phyloP scores from a whole-genome alignment of 2,113 vertebrate species.

The Australoheros scitulus region DNA sequence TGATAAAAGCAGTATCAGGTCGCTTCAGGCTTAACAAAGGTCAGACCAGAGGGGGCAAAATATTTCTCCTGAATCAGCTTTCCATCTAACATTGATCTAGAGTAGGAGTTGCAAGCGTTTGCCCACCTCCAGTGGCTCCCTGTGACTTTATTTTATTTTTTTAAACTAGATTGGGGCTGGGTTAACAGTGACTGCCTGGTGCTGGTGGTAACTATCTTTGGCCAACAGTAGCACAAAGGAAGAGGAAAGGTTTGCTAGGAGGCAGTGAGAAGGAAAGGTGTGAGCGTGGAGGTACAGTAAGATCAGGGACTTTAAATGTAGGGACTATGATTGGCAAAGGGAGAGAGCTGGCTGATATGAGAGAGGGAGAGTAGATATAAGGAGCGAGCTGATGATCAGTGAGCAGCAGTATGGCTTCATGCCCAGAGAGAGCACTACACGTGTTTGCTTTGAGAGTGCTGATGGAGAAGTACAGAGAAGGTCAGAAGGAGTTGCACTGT shows the following conservation, averaged over 20 bases:
- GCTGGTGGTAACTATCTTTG: too few species aligned
- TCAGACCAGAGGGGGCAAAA: background rate
- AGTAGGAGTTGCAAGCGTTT: background rate
- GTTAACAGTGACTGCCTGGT: too few species aligned
- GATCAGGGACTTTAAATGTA: background rate
- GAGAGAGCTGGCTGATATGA: background rate
- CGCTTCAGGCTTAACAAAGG: background rate
- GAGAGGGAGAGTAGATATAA: too few species aligned
- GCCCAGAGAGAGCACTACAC: background rate
- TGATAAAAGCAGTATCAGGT: background rate
- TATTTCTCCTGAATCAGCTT: background rate
- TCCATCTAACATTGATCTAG: background rate
- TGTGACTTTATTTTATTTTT: background rate
- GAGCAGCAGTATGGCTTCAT: background rate
- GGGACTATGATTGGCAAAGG: background rate
- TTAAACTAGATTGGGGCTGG: background rate
- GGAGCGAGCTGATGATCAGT: too few species aligned
- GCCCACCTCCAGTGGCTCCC: background rate
- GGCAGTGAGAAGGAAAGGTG: background rate
- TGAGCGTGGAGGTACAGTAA: background rate
- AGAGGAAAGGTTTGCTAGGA: background rate
- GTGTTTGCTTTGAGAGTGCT: too few species aligned
- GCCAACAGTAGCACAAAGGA: background rate
- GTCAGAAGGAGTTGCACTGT: too few species aligned
- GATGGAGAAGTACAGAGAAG: too few species aligned